Conservation (phyloP, 64 coral and sea anemone genomes). For the Pachyseris speciosa region DNA sequence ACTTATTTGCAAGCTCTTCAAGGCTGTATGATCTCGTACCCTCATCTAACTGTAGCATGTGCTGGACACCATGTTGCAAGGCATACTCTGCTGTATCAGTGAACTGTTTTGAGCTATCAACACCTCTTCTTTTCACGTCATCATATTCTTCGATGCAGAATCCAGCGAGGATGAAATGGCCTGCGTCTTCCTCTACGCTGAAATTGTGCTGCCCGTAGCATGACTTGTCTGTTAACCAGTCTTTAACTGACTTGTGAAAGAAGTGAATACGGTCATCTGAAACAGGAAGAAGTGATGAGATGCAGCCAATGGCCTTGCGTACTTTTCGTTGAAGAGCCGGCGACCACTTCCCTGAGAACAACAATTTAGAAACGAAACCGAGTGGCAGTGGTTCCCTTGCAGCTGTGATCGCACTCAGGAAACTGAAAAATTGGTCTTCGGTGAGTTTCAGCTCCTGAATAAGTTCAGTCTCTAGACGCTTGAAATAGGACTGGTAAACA, state of each 20-base stretch:
- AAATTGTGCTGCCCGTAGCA: neutral
- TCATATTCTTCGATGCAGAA: neutral
- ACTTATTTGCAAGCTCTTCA: neutral
- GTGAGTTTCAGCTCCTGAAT: neutral
- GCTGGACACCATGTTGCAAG: neutral
- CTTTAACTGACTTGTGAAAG: constrained; percentile 31
- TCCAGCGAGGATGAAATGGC: constrained; percentile 6
- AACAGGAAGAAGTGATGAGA: neutral
- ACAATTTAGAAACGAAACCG: neutral
- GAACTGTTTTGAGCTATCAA: neutral
- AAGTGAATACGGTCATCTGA: neutral
- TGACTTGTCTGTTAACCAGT: constrained; percentile 1
- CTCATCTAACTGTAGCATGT: neutral
- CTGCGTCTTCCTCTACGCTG: neutral
- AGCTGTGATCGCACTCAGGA: neutral
- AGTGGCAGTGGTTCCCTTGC: neutral
- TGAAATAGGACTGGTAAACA: neutral
- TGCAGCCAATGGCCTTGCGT: neutral
- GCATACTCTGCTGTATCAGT: constrained; percentile 1
- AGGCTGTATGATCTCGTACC: neutral
- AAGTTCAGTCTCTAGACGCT: neutral
- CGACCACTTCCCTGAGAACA: neutral
- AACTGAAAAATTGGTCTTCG: neutral
- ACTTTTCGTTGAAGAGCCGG: neutral
- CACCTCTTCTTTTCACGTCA: neutral